Percentiles rank a stretch among this genome's conserved stretches.
phyloP scores from a whole-genome alignment of 2,888 invertebrate genomes.

The Machimus rusticus region DNA sequence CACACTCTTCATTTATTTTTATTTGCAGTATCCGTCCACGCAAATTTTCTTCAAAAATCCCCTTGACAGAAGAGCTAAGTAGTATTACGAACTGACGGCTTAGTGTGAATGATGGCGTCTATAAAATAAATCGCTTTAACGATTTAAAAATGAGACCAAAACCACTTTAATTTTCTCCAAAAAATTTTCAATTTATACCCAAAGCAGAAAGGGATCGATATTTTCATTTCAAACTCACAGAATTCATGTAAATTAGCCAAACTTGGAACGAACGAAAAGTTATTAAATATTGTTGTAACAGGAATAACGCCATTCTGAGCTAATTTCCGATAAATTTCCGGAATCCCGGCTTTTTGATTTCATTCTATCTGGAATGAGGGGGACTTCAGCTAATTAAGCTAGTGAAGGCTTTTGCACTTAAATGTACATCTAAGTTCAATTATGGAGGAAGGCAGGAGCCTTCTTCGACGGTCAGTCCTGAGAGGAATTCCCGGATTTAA shows the following conservation, averaged over 20 bases:
- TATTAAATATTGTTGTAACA: background rate
- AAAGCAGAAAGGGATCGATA: background rate
- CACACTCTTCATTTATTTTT: background rate
- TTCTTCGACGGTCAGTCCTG: background rate
- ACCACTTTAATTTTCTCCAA: background rate
- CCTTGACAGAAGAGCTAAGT: background rate
- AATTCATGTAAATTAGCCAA: background rate
- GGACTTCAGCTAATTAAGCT: background rate
- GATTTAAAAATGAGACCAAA: background rate
- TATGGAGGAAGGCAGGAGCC: background rate
- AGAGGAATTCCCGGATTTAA: background rate
- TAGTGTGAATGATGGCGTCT: background rate
- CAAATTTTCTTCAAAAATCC: background rate
- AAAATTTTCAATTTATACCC: background rate
- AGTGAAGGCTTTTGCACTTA: background rate
- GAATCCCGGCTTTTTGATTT: background rate
- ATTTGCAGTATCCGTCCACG: background rate
- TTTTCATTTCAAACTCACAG: background rate
- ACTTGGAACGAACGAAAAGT: background rate
- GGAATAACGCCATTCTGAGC: background rate
- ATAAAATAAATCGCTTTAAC: background rate
- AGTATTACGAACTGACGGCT: background rate
- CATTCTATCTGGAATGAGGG: background rate
- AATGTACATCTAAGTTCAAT: background rate
- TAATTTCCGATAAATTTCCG: background rate